Evolutionary conservation across 1,140 invertebrate species (phyloP).

Genomic region (Thaumetopoea pityocampa): DNA sequence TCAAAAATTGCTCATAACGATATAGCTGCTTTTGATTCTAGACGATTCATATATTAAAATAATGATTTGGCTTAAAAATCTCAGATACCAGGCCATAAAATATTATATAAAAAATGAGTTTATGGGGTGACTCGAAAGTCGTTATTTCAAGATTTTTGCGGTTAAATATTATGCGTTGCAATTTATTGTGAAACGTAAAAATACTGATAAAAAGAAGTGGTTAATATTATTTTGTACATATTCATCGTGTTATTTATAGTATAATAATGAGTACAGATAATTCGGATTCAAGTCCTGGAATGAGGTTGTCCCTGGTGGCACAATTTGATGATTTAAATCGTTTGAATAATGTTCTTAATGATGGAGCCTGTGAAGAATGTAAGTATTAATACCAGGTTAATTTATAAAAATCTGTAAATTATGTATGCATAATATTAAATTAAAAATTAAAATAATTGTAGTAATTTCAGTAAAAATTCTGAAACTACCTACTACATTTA

Average conservation of each 20-base stretch:
- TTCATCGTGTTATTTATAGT: conserved; percentile 5
- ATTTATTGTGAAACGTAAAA: conserved; percentile 25
- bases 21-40: too few species aligned
- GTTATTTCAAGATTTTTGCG: conserved; percentile 22
- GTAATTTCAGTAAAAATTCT: too few species aligned
- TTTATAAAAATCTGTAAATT: too few species aligned
- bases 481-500: too few species aligned
- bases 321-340: conserved; percentile 82
- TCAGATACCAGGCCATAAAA: too few species aligned
- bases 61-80: too few species aligned
- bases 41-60: too few species aligned
- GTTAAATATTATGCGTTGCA: conserved; percentile 9
- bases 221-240: conserved; percentile 7
- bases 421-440: too few species aligned
- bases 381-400: too few species aligned
- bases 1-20: too few species aligned
- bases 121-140: conserved; percentile 7
- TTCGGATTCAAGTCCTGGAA: conserved; percentile 46
- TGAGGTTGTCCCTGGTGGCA: conserved; percentile 56
- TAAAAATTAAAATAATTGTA: too few species aligned
- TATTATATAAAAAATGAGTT: too few species aligned
- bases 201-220: conserved; percentile 3
- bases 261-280: conserved; percentile 59
- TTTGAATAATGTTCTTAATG: conserved; percentile 79
- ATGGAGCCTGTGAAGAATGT: conserved; percentile 83